Conservation (phyloP, 2,113 vertebrate species). For the Pristiophorus japonicus region DNA sequence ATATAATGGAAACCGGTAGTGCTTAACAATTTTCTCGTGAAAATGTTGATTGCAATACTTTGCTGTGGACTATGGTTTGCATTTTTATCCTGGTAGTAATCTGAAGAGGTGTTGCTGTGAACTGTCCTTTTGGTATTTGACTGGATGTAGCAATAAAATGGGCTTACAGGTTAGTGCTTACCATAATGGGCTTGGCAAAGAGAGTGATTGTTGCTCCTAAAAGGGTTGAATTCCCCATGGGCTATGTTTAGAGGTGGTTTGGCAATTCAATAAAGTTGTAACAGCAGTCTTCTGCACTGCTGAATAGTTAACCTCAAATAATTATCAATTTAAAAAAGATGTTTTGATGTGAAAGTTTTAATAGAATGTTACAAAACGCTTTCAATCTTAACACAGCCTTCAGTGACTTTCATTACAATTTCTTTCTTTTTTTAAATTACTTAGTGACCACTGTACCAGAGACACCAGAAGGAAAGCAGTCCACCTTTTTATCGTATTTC, state of each 20-base stretch:
- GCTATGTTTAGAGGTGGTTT: neutral
- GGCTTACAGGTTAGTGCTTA: neutral
- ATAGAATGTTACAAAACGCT: neutral
- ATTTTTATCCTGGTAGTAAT: no score
- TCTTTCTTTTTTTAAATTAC: neutral
- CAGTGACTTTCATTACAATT: neutral
- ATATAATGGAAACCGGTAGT: no score
- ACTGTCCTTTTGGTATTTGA: no score
- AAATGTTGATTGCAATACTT: no score
- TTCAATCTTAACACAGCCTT: neutral
- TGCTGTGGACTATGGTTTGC: no score
- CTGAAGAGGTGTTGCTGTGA: no score
- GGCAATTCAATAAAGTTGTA: neutral
- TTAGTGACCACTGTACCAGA: slow-evolving; percentile 57
- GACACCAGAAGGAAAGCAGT: slow-evolving; percentile 58
- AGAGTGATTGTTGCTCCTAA: neutral
- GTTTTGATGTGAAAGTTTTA: neutral
- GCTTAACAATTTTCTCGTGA: no score
- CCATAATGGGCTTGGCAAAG: no score
- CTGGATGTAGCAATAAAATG: neutral
- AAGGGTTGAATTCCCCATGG: neutral
- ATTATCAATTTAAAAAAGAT: neutral
- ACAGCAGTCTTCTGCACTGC: neutral
- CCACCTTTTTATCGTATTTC: slow-evolving; percentile 49
- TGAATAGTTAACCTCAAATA: no score